These are phyloP conservation scores for Portunus trituberculatus DNA, from an alignment of 1,140 invertebrate genomes.

Conservation along the genomic window DNA sequence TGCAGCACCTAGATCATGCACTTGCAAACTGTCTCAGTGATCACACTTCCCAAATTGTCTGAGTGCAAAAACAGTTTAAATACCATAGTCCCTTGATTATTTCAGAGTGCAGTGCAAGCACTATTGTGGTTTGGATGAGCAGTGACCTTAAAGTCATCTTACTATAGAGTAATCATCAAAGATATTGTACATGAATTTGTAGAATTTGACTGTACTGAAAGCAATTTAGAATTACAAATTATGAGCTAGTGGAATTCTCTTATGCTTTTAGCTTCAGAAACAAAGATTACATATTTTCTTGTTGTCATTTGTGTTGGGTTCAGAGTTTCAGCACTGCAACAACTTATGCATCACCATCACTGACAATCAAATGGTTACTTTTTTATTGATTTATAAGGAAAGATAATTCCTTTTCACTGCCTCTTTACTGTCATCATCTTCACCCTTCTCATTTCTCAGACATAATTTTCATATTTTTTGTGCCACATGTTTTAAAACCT, in stretches of 20 bases:
- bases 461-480: neutral
- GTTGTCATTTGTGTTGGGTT: neutral
- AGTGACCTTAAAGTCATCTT: neutral
- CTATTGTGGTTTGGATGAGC: neutral
- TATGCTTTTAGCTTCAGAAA: neutral
- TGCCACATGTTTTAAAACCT: constrained; percentile 55
- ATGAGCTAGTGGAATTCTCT: neutral
- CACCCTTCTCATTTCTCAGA: constrained; percentile 19
- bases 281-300: neutral
- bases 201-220: neutral
- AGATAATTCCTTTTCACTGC: constrained; percentile 1
- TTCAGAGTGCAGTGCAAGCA: neutral
- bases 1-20: neutral
- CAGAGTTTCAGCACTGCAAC: neutral
- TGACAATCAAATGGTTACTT: neutral
- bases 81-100: neutral
- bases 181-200: neutral
- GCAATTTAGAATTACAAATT: neutral
- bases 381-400: constrained; percentile 15
- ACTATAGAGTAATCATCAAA: neutral
- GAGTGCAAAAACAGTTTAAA: neutral
- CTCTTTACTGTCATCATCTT: constrained; percentile 36
- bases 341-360: neutral
- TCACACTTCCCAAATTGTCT: neutral
- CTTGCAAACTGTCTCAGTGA: neutral